phyloP scores from a whole-genome alignment of 2,797 vertebrate genomes.

The Halcyon smyrnensis region DNA sequence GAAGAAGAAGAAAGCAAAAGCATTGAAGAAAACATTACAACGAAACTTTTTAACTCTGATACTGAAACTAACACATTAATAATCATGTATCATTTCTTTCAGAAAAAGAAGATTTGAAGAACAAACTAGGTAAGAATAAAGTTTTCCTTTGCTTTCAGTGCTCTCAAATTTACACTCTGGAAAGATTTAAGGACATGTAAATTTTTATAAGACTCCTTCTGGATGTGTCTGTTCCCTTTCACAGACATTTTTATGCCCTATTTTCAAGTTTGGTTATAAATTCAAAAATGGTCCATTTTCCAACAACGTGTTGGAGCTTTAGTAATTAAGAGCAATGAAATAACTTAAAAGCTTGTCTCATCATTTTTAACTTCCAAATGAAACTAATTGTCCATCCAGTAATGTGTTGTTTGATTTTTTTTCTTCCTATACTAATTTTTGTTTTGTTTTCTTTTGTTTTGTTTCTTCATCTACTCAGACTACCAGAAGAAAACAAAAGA shows the following conservation, averaged over 20 bases:
- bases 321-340: not conserved
- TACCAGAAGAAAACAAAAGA: rapidly evolving
- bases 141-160: not conserved
- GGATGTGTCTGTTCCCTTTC: not conserved
- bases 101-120: rapidly evolving
- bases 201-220: not conserved
- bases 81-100: not conserved
- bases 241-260: not conserved
- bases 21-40: not conserved
- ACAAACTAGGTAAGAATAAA: not conserved
- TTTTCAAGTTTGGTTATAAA: not conserved
- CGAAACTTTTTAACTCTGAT: not conserved
- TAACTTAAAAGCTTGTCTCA: not conserved
- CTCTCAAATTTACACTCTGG: not conserved
- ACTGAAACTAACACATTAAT: not conserved
- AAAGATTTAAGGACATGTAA: not conserved
- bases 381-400: not conserved
- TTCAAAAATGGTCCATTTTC: not conserved
- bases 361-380: not conserved
- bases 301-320: too few species aligned
- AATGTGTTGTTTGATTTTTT: not conserved
- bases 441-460: not conserved
- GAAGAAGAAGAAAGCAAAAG: not conserved
- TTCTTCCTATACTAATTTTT: not conserved
- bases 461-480: not conserved